Base-by-base conservation (phyloP, 1,140 invertebrate species). In the Danaus melanippus region DNA sequence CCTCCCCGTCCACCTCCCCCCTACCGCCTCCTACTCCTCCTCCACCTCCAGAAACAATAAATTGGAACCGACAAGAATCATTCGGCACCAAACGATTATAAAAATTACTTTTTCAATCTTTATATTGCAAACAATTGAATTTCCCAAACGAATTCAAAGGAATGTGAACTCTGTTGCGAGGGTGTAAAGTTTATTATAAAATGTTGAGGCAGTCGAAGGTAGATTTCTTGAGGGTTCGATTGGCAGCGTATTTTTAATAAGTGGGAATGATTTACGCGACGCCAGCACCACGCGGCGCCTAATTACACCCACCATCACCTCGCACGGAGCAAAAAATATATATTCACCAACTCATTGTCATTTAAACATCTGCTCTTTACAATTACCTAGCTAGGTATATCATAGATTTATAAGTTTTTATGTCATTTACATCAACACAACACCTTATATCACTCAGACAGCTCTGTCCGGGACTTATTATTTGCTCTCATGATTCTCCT, bases 241-340 rank as follows among this genome's bases (percentile, higher is more conserved):
- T 79, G 70, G 64, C 71, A 59, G 62, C 64, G 64, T 77, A 73
- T 67, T 74, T 79, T 79, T 79, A 79, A 79, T 79, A 79, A 77
- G 70, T 71, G 67, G 47, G 70, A 69, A 74, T 79, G 77, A 79
- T 77, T 79, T 79, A 79, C 75, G 69, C 68, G 66, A 63, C 69
- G 77, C 74, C 77, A 77, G 43, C 53, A 43, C 63, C 77, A 80
- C 54, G 50, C 68, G 76, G 74, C 55, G 68, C 60, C 66, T 80
- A 80, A 77, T 77, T 80, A 77, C 68, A 66, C 67, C 49, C 44
- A 55, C 46, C 50, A 60, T 55, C 58, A 60, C 58, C 53, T 60
- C 45, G 12, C 44, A 21, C 4, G 5, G 5, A 32, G 6, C 21
- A 7, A 32, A 7, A 32, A 7, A 32, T 32, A 32, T 32, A 32